Evolutionary conservation across 2,113 vertebrate species (phyloP).

Genomic region (Lamprologus speciosus): DNA sequence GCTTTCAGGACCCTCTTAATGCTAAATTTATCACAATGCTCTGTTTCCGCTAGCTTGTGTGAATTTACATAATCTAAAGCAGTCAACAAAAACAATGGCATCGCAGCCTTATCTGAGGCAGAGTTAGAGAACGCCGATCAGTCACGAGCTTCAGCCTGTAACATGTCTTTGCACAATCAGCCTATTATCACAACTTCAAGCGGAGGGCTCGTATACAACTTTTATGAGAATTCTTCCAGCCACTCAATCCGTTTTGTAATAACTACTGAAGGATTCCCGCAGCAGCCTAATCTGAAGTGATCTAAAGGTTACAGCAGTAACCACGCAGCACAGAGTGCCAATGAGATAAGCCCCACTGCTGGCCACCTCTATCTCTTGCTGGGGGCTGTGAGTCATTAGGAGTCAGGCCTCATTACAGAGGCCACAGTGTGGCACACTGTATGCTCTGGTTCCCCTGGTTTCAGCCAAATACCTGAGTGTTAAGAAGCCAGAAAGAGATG

Average conservation of each 20-base stretch:
- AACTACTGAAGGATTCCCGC: constrained; percentile 39
- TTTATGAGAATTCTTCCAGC: constrained; percentile 49
- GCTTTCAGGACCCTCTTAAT: background rate
- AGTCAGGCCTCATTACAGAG: constrained; percentile 58
- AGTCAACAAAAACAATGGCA: constrained; percentile 35
- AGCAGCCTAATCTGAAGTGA: constrained; percentile 52
- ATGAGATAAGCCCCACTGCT: constrained; percentile 32
- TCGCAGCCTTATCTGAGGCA: constrained; percentile 28
- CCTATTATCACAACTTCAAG: constrained; percentile 34
- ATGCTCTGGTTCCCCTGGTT: constrained; percentile 12
- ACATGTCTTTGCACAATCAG: constrained; percentile 26
- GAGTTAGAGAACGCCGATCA: constrained; percentile 42
- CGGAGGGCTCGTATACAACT: constrained; percentile 21
- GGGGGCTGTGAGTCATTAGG: constrained; percentile 45
- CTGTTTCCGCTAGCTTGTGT: constrained; percentile 5
- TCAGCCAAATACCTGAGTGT: constrained; percentile 1
- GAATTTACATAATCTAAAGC: constrained; percentile 53
- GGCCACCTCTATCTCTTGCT: constrained; percentile 29
- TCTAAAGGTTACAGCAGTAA: constrained; percentile 60
- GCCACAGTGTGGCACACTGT: constrained; percentile 37
- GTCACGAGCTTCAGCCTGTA: background rate
- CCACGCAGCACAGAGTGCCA: constrained; percentile 39
- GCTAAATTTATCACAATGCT: constrained; percentile 25
- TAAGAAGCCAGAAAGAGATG: background rate
- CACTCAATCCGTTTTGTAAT: constrained; percentile 56